These are phyloP conservation scores for Steatocranus sp. DNA, from an alignment of 2,797 vertebrate species.

Conservation along the genomic window DNA sequence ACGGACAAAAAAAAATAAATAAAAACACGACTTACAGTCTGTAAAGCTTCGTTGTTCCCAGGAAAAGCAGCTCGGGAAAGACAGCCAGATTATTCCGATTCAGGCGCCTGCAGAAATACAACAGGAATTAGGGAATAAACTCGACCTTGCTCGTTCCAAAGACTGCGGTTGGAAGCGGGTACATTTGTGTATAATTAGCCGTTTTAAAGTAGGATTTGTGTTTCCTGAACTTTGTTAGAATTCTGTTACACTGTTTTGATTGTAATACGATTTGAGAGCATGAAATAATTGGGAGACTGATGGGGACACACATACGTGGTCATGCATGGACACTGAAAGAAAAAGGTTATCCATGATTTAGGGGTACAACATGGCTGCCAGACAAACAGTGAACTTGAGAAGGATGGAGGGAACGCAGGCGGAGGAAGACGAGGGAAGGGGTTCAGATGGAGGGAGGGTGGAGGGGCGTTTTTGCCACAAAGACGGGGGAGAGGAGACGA, in stretches of 20 bases:
- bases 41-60: conserved; percentile 92
- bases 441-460: conserved; percentile 31
- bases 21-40: conserved; percentile 89
- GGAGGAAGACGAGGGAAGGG: conserved; percentile 25
- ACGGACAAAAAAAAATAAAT: conserved; percentile 1
- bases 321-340: background rate
- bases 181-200: conserved; percentile 17
- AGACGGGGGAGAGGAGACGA: conserved; percentile 79
- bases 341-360: conserved; percentile 53
- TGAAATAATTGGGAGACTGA: conserved; percentile 1
- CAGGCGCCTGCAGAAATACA: conserved; percentile 86
- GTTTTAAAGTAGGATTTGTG: conserved; percentile 21
- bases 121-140: conserved; percentile 51
- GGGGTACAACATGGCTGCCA: conserved; percentile 63
- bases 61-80: conserved; percentile 95
- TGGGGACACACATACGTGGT: conserved; percentile 7
- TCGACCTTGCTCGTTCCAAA: conserved; percentile 21
- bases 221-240: conserved; percentile 22
- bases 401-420: conserved; percentile 36
- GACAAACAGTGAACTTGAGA: conserved; percentile 59
- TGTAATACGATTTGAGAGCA: conserved; percentile 8
- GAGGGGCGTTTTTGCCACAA: conserved; percentile 72
- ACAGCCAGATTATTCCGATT: conserved; percentile 98
- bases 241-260: conserved; percentile 14
- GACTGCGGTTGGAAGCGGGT: conserved; percentile 8